Conservation (phyloP, 2,797 vertebrate species). For the Spinus pinus region DNA sequence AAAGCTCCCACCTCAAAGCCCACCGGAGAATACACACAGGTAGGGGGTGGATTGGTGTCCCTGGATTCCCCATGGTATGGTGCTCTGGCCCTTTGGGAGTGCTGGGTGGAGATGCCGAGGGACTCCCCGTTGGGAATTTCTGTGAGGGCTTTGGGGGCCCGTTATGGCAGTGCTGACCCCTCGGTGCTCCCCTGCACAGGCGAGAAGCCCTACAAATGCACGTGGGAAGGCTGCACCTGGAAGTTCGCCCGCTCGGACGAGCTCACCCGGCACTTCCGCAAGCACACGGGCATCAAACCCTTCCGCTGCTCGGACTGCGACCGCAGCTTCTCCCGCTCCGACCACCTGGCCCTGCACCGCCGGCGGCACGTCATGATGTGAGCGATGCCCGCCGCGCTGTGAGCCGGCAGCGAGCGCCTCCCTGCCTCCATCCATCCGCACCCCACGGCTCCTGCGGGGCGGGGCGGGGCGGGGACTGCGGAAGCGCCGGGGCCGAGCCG, state of each 20-base stretch:
- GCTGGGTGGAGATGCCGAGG: neutral
- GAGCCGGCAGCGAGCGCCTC: neutral
- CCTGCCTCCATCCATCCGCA: neutral
- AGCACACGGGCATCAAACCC: neutral
- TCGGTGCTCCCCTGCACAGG: constrained; percentile 69
- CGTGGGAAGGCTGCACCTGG: constrained; percentile 97
- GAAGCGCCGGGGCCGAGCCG: neutral
- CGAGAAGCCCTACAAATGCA: constrained; percentile 93
- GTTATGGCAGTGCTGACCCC: neutral
- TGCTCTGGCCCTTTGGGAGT: neutral
- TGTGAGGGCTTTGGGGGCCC: fast-evolving
- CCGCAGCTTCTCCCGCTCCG: constrained; percentile 95
- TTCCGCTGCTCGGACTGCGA: constrained; percentile 61
- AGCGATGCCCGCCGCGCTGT: neutral
- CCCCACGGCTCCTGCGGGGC: neutral
- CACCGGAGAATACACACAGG: constrained; percentile 96
- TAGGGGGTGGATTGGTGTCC: neutral
- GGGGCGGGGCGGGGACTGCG: neutral
- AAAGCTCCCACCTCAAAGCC: constrained; percentile 97
- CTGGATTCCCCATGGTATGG: fast-evolving
- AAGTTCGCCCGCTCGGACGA: constrained; percentile 92
- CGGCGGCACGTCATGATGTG: constrained; percentile 95
- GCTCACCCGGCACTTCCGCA: neutral
- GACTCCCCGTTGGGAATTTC: neutral
- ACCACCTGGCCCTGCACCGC: constrained; percentile 94